These are phyloP conservation scores for Zeuzera pyrina DNA, from an alignment of 2,888 invertebrate genomes.

Conservation along the genomic window DNA sequence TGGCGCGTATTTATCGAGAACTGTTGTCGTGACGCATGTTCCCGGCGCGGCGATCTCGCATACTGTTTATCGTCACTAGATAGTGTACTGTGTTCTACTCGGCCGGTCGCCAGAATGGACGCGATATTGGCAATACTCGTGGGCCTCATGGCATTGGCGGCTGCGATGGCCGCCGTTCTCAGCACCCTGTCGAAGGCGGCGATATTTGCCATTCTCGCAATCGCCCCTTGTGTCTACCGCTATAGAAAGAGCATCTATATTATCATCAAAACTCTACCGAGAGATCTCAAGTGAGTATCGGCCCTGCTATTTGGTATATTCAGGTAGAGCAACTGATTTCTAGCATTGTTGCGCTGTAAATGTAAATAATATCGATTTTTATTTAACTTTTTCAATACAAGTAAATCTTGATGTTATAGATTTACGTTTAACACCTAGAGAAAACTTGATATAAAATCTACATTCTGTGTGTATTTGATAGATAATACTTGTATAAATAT, in stretches of 20 bases:
- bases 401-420: too few relatives aligned
- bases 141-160: constrained; percentile 66
- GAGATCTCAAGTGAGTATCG: constrained; percentile 77
- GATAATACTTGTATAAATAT: too few relatives aligned
- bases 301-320: constrained; percentile 7
- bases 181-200: constrained; percentile 79
- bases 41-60: constrained; percentile 26
- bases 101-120: constrained; percentile 66
- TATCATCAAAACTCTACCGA: constrained; percentile 75
- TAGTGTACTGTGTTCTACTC: constrained; percentile 49
- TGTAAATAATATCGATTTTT: too few relatives aligned
- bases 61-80: constrained; percentile 28
- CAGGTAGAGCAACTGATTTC: too few relatives aligned
- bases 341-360: too few relatives aligned
- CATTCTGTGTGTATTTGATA: too few relatives aligned
- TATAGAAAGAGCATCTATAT: constrained; percentile 74
- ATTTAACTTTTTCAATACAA: too few relatives aligned
- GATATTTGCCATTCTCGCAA: constrained; percentile 76
- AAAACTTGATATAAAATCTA: too few relatives aligned
- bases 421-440: too few relatives aligned
- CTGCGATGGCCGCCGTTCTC: constrained; percentile 72
- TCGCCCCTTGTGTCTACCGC: constrained; percentile 68
- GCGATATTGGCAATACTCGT: constrained; percentile 67
- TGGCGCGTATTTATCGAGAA: constrained; percentile 33
- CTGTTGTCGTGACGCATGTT: constrained; percentile 29